Conservation (phyloP, 2,113 vertebrate genomes). For the Perca schrenkii region DNA sequence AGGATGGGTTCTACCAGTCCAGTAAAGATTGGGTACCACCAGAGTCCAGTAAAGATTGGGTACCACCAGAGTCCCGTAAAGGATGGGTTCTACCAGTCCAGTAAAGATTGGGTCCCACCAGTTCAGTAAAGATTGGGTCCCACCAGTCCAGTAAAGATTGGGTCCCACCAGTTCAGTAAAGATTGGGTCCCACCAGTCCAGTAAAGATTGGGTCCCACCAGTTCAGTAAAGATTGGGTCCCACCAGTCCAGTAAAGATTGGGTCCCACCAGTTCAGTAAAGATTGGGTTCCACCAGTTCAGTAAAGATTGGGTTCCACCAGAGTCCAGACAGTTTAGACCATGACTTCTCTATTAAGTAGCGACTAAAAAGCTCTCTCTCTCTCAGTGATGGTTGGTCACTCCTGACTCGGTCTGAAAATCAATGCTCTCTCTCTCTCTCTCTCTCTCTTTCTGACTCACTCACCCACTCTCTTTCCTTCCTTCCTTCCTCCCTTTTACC, state of each 20-base stretch:
- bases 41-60: background rate
- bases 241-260: background rate
- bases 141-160: background rate
- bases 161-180: background rate
- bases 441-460: constrained; percentile 14
- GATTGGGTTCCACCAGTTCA: background rate
- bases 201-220: background rate
- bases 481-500: constrained; percentile 26
- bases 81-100: background rate
- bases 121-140: background rate
- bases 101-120: background rate
- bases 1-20: background rate
- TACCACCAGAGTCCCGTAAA: background rate
- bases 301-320: background rate
- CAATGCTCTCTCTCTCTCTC: constrained; percentile 7
- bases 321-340: background rate
- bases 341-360: background rate
- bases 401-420: background rate
- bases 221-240: background rate
- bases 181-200: background rate
- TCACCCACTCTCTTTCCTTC: constrained; percentile 27
- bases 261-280: background rate
- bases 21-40: background rate
- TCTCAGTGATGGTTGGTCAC: constrained; percentile 1
- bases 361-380: background rate